Base-by-base conservation (phyloP, 2,113 vertebrate species). In the Corythornis cristatus region DNA sequence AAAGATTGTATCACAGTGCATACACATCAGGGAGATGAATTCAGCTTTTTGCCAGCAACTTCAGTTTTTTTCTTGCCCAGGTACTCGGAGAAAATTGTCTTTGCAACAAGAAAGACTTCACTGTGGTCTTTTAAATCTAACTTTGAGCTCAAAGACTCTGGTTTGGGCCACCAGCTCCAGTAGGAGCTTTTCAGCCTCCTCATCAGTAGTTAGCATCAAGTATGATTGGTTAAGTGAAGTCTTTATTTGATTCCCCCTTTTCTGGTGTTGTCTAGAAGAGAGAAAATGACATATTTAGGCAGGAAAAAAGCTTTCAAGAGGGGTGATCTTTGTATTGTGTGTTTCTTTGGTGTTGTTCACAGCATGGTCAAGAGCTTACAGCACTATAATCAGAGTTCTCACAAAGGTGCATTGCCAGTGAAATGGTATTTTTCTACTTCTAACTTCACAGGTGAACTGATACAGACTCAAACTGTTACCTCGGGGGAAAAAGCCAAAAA, bases 1-100 rank as follows among this genome's bases (percentile, higher is more conserved):
- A 95, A 93, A 94, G 91, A 90, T 95, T 42, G 19, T 95, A 92
- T 94, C 94, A 23, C 58, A 83, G 74, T 75, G 65, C 76, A 56
- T 0, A 1, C 5, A 2, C 60, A 86, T 60, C 86, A 64, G 83
- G 76, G 57, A 88, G 22, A 31, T 50, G 88, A 92, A 73, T 66
- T 80, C 68, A 80, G 68, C 42, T 83, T 94, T 50, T 80, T 28
- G 42, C 31, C 60, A 83, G 56, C 64, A 74, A 51, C 50, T 76
- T 57, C 45, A 11, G 12, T 58, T 62, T 90, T 70, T 86, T 88
- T 48, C 28, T 46, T 86, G 70, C 65, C 5, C 22, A 31, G 35
- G 4, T 46, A 25, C n/a, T 37, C 37, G 42, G 43, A 56, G 33
- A 6, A 51, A 25, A 68, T 95, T 56, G 62, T 19, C 75, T 87